These are phyloP conservation scores for Tangara arthus DNA, from an alignment of 2,797 vertebrate species.

Conservation along the genomic window DNA sequence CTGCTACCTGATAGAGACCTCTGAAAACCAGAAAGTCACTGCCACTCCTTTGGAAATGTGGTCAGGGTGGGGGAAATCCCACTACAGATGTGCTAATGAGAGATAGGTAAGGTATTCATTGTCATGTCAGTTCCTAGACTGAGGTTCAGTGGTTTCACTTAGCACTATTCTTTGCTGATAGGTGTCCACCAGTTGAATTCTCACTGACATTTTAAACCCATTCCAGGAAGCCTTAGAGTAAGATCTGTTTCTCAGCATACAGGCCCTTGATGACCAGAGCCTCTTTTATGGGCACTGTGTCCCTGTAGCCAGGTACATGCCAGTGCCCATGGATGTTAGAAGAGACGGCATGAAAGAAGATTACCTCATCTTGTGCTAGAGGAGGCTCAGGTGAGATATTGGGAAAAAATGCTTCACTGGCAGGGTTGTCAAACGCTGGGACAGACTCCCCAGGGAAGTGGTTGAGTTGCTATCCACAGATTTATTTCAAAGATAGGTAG, in stretches of 20 bases:
- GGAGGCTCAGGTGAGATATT: background rate
- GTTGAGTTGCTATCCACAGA: background rate
- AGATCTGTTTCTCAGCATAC: background rate
- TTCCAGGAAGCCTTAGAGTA: background rate
- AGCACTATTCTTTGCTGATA: background rate
- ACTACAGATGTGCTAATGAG: background rate
- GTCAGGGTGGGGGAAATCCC: background rate
- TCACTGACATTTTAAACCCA: background rate
- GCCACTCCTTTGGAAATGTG: background rate
- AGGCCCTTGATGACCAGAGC: background rate
- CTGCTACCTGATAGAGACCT: background rate
- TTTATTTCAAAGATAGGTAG: background rate
- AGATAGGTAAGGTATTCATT: background rate
- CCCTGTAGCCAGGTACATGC: background rate
- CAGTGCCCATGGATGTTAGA: background rate
- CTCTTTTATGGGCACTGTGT: background rate
- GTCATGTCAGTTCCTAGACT: background rate
- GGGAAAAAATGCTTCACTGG: background rate
- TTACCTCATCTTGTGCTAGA: rapidly evolving
- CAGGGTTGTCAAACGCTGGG: background rate
- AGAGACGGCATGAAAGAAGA: background rate
- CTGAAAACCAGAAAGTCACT: background rate
- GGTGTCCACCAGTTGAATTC: background rate
- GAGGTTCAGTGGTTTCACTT: background rate
- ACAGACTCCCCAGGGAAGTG: background rate